Evolutionary conservation across 30 jellyfish, hydroid and myxozoan genomes (phyloP), one percentile per base, ranked within the genome.

Genomic region (Chrysaora quinquecirrha): DNA sequence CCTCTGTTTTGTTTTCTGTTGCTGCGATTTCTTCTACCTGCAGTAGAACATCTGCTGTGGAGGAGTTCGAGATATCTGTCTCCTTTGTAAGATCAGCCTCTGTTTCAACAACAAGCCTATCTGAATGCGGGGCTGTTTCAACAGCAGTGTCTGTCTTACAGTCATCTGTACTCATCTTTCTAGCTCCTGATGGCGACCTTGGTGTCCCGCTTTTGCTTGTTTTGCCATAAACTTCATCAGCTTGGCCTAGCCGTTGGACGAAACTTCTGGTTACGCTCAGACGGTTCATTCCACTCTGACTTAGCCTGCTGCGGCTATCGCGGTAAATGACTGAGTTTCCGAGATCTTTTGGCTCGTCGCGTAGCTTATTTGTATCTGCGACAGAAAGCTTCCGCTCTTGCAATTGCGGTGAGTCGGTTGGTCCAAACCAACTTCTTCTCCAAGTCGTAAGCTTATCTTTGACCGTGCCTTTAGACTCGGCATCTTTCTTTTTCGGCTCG

Each of bases 271-370:
- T 80, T 12, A 67, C 83, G 61, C 83, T 65, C 60, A 80, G 58
- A 38, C 90, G 71, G 7, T 80, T 80, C 32, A 27, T 16, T 9
- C 90, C 74, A 29, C 90, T 69, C 34, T 67, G 62, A 83, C 90
- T 80, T 9, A 80, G 24, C 31, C 76, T 80, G 22, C 6, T 29
- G 27, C n/a, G 29, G 27, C 19, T 9, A 3, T 52, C 68, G 29
- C 68, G 68, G 68, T 52, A 52, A 19, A 20, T 19, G 29, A 52
- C 68, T 20, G 68, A 38, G 54, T 14, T 38, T 38, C 11, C 27
- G 27, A 20, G 25, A 10, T 52, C 68, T 20, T 52, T 52, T n/a
- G n/a, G n/a, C 19, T 20, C 68, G 7, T 52, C 29, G 7, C 19
- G 29, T 20, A 3, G 4, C 68, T 4, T 52, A 16, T 52, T 3